phyloP scores from a whole-genome alignment of 1,140 invertebrate species.

The Thalassaphorura encarpata region DNA sequence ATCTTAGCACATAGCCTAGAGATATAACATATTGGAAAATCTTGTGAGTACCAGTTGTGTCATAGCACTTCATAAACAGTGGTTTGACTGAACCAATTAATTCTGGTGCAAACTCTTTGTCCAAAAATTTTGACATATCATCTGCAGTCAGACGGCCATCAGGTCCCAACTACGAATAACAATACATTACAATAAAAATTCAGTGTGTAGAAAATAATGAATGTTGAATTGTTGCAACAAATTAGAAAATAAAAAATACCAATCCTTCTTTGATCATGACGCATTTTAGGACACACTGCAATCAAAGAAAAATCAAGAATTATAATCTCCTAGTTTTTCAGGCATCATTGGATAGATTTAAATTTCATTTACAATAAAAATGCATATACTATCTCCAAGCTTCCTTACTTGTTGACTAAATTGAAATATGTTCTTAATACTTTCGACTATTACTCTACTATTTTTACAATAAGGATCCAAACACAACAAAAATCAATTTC shows the following conservation, averaged over 20 bases:
- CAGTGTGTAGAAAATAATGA: not conserved
- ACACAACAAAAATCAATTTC: too few relatives aligned
- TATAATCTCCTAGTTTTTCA: too few relatives aligned
- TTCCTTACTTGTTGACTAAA: too few relatives aligned
- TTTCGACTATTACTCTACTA: too few relatives aligned
- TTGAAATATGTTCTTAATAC: too few relatives aligned
- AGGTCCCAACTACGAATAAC: not conserved
- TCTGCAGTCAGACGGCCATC: not conserved
- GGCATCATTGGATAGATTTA: too few relatives aligned
- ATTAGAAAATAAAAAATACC: not conserved
- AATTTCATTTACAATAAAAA: too few relatives aligned
- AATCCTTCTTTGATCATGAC: conserved; percentile 6
- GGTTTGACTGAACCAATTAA: not conserved
- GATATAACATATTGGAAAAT: not conserved
- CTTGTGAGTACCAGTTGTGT: not conserved
- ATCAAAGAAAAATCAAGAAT: not conserved
- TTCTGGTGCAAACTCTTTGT: not conserved
- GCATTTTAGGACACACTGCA: conserved; percentile 8
- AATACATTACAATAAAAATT: too few relatives aligned
- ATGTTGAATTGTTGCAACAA: not conserved
- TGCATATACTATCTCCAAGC: too few relatives aligned
- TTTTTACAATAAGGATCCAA: too few relatives aligned
- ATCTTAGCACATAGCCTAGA: not conserved
- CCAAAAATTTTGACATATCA: not conserved
- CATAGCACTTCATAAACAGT: not conserved